Conservation (phyloP, 2,113 vertebrate species). For the Microtus richardsoni region DNA sequence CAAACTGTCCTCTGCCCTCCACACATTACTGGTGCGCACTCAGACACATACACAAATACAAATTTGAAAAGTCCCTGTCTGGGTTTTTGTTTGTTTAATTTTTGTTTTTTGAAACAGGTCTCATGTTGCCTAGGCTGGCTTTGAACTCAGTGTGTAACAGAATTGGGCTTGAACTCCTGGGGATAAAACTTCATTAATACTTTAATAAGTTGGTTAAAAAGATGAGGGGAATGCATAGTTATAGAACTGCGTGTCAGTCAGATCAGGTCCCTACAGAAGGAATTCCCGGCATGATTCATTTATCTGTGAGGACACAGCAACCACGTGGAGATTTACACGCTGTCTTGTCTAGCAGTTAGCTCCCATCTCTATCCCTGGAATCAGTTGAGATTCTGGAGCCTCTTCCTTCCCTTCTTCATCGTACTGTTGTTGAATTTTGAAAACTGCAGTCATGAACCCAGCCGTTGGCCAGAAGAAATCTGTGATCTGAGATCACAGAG, state of each 20-base stretch:
- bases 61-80: background rate
- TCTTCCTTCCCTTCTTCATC: background rate
- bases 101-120: background rate
- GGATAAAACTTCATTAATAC: background rate
- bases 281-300: background rate
- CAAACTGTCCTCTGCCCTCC: background rate
- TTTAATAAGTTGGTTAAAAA: background rate
- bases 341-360: background rate
- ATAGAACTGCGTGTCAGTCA: background rate
- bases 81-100: too few species aligned
- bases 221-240: background rate
- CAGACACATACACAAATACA: background rate
- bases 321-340: too few species aligned
- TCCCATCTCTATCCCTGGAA: background rate
- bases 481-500: background rate
- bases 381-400: background rate
- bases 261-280: too few species aligned
- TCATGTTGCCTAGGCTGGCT: background rate
- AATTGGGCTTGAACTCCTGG: background rate
- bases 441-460: background rate
- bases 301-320: background rate
- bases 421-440: background rate
- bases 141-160: background rate
- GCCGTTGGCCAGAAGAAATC: background rate
- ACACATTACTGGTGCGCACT: background rate